These are phyloP conservation scores for Temnothorax unifasciatus DNA, from an alignment of 2,888 invertebrate genomes.

Conservation along the genomic window DNA sequence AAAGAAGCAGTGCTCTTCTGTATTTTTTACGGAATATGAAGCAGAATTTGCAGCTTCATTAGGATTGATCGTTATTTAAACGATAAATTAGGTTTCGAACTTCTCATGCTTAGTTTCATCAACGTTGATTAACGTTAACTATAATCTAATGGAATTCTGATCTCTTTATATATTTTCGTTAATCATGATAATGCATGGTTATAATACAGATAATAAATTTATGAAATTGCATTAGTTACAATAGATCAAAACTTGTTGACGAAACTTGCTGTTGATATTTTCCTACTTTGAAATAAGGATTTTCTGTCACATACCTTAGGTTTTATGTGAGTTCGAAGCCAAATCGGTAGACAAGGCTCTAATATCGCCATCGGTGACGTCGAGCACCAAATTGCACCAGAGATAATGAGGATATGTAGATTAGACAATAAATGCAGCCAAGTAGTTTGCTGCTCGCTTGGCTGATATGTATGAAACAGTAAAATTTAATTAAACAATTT, in stretches of 20 bases:
- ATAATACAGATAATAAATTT: background rate
- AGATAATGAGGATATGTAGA: slow-evolving; percentile 89
- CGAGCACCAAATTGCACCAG: slow-evolving; percentile 91
- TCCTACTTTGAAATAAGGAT: background rate
- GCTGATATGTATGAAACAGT: slow-evolving; percentile 17
- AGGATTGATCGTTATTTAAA: background rate
- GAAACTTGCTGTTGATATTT: background rate
- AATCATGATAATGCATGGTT: background rate
- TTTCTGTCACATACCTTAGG: slow-evolving; percentile 87
- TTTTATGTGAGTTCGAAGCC: slow-evolving; percentile 90
- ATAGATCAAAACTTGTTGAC: background rate
- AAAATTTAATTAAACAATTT: slow-evolving; percentile 7
- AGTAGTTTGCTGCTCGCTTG: slow-evolving; percentile 79
- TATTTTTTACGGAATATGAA: background rate
- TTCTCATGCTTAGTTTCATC: background rate
- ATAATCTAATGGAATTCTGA: background rate
- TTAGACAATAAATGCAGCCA: slow-evolving; percentile 89
- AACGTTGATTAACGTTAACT: background rate
- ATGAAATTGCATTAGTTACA: background rate
- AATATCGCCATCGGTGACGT: slow-evolving; percentile 94
- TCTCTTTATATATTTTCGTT: background rate
- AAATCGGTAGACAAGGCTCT: slow-evolving; percentile 94
- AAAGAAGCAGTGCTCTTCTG: background rate
- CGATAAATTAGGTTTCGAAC: background rate
- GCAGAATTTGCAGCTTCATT: background rate